A percentile compares a stretch with the other conserved stretches of the same genome.
Conservation (phyloP, 2,113 vertebrate species). For the Pseudorhombus dupliciocellatus region DNA sequence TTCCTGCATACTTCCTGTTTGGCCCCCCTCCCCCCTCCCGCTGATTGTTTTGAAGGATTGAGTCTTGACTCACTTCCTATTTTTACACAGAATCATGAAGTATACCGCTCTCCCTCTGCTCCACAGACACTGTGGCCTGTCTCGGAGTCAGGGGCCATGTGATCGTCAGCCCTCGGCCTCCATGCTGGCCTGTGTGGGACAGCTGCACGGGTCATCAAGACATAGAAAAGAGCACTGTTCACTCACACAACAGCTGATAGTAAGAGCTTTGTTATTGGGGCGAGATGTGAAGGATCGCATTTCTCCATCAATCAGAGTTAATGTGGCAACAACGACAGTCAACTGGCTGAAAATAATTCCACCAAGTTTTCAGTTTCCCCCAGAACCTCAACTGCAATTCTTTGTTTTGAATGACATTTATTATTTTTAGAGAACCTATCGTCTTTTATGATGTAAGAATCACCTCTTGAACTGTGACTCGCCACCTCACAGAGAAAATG, state of each 20-base stretch:
- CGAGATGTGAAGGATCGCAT: constrained; percentile 37
- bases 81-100: constrained; percentile 46
- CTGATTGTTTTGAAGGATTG: constrained; percentile 62
- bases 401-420: not conserved
- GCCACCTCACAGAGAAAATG: constrained; percentile 59
- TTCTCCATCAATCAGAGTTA: constrained; percentile 38
- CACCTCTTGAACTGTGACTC: constrained; percentile 14
- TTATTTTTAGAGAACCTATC: not conserved
- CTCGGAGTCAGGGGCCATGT: constrained; percentile 27
- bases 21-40: constrained; percentile 16
- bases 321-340: constrained; percentile 28
- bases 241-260: constrained; percentile 53
- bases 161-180: constrained; percentile 31
- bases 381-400: not conserved
- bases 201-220: constrained; percentile 63
- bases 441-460: constrained; percentile 3
- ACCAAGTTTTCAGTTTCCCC: not conserved
- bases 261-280: constrained; percentile 62
- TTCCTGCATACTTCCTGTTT: constrained; percentile 77
- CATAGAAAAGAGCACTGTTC: constrained; percentile 66
- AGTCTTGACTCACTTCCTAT: constrained; percentile 71
- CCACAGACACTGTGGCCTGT: not conserved
- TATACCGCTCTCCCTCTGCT: constrained; percentile 44
- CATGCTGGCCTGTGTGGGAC: constrained; percentile 49
- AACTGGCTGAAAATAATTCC: constrained; percentile 17